These are phyloP conservation scores for Linnaemya tessellans DNA, from an alignment of 2,888 invertebrate species.

Conservation along the genomic window DNA sequence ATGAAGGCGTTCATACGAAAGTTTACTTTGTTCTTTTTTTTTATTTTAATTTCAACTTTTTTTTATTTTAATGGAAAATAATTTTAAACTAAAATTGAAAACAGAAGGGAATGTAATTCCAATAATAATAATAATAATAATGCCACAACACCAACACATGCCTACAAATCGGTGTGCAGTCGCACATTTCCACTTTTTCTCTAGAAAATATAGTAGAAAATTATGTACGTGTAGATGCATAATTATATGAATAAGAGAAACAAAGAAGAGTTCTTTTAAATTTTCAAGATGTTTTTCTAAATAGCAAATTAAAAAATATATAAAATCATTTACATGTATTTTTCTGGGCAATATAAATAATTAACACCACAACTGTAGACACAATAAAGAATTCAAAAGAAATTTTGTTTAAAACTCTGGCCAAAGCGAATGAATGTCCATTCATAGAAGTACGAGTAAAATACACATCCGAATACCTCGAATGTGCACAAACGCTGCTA, in stretches of 20 bases:
- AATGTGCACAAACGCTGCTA: conserved; percentile 33
- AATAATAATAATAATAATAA: too few species aligned
- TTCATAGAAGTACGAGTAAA: background rate
- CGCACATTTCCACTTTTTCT: too few species aligned
- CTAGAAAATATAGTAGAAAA: background rate
- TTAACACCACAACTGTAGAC: conserved; percentile 47
- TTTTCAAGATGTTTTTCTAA: conserved; percentile 18
- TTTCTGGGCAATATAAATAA: conserved; percentile 47
- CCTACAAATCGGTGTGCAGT: background rate
- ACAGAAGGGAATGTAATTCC: conserved; percentile 8
- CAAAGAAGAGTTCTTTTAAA: background rate
- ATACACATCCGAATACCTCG: background rate
- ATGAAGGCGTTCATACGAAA: conserved; percentile 71
- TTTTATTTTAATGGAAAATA: conserved; percentile 46
- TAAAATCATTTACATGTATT: conserved; percentile 11
- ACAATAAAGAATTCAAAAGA: conserved; percentile 20
- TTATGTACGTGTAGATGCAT: background rate
- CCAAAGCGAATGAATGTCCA: conserved; percentile 7
- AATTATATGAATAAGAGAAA: background rate
- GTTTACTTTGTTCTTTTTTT: conserved; percentile 59
- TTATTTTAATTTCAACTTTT: conserved; percentile 4
- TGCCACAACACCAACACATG: background rate
- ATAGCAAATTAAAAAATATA: conserved; percentile 30
- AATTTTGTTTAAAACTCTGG: conserved; percentile 23
- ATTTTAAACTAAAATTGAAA: conserved; percentile 45